Evolutionary conservation across 2,888 invertebrate genomes (phyloP).

Genomic region (Volucella inanis): DNA sequence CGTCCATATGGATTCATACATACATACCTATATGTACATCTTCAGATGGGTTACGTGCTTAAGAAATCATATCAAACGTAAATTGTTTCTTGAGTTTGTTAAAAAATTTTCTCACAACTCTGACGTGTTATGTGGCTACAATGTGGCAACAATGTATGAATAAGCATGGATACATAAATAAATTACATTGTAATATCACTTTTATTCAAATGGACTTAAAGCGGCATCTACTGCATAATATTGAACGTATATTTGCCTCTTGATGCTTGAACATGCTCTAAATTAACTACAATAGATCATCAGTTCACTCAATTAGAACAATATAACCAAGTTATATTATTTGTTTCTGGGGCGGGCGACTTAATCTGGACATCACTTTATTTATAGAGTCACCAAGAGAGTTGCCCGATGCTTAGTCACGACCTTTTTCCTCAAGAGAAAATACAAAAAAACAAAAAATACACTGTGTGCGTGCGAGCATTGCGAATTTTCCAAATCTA

Average conservation of each 20-base stretch:
- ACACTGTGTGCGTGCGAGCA: conserved; percentile 42
- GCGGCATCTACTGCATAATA: not conserved
- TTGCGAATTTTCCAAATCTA: conserved; percentile 52
- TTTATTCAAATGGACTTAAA: not conserved
- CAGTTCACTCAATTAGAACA: not conserved
- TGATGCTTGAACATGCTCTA: not conserved
- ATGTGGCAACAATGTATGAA: no score
- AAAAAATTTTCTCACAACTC: no score
- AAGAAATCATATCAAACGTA: no score
- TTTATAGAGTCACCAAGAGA: conserved; percentile 30
- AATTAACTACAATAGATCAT: not conserved
- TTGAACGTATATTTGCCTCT: not conserved
- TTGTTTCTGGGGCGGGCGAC: not conserved
- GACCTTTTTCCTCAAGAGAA: not conserved
- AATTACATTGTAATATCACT: no score
- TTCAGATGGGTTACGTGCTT: no score
- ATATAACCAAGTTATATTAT: not conserved
- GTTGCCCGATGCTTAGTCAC: conserved; percentile 30
- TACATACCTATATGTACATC: no score
- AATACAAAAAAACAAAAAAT: conserved; percentile 12
- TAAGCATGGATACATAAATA: no score
- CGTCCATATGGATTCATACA: no score
- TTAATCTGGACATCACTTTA: conserved; percentile 29
- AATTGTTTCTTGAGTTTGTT: no score
- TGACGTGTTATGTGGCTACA: no score